Evolutionary conservation across 2,888 invertebrate genomes (phyloP).

Genomic region (Bombylius discolor): DNA sequence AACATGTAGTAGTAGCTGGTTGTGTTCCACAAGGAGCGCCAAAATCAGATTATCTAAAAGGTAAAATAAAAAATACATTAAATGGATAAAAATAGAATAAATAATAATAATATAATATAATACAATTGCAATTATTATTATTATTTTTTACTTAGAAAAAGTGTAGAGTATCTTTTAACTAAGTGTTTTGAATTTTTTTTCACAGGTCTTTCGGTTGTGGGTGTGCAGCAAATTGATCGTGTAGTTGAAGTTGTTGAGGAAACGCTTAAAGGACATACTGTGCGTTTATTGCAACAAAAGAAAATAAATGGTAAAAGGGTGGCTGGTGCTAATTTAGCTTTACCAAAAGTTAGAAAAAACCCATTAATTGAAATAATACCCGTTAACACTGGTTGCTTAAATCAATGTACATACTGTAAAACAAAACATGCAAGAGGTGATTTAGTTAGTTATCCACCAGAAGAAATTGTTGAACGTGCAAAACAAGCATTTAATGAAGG

Average conservation of each 20-base stretch:
- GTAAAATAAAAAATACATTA: neutral
- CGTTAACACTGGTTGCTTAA: constrained; percentile 91
- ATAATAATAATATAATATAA: neutral
- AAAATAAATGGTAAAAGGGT: constrained; percentile 63
- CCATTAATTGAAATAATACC: constrained; percentile 94
- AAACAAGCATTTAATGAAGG: constrained; percentile 80
- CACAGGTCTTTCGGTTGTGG: constrained; percentile 77
- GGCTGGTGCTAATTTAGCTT: constrained; percentile 72
- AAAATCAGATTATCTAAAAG: constrained; percentile 43
- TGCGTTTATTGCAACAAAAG: constrained; percentile 67
- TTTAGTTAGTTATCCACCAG: constrained; percentile 83
- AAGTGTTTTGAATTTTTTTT: constrained; percentile 2
- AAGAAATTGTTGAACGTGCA: constrained; percentile 79
- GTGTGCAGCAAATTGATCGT: constrained; percentile 95
- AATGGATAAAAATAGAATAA: neutral
- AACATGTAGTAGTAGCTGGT: constrained; percentile 88
- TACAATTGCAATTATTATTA: neutral
- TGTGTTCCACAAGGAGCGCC: constrained; percentile 94
- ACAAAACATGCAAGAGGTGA: constrained; percentile 96
- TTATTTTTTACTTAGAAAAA: too few species aligned
- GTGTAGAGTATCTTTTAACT: too few species aligned
- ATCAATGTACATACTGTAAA: constrained; percentile 98
- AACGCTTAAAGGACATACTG: constrained; percentile 79
- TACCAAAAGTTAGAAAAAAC: constrained; percentile 93
- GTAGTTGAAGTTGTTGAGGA: constrained; percentile 97